These are phyloP conservation scores for Neoarius graeffei DNA, from an alignment of 2,113 vertebrate genomes.

Conservation along the genomic window DNA sequence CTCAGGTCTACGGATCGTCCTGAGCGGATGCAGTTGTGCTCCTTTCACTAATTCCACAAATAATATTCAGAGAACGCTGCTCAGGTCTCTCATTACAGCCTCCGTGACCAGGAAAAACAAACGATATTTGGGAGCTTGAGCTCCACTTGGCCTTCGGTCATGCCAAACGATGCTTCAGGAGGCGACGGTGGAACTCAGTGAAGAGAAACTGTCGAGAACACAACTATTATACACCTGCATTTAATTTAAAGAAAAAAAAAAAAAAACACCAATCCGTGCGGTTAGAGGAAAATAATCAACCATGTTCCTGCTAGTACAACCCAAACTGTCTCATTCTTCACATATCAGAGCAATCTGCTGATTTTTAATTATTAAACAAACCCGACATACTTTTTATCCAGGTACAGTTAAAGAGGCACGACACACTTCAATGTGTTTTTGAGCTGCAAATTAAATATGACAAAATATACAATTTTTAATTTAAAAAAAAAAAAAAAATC, in stretches of 20 bases:
- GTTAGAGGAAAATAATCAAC: not conserved
- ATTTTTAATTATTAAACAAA: not conserved
- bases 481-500: too few relatives aligned
- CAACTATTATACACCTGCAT: not conserved
- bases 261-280: not conserved
- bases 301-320: not conserved
- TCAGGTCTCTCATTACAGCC: conserved; percentile 42
- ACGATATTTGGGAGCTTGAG: conserved; percentile 22
- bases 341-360: not conserved
- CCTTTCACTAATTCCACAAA: conserved; percentile 44
- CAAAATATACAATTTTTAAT: too few relatives aligned
- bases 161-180: conserved; percentile 5
- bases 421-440: too few relatives aligned
- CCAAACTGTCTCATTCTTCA: not conserved
- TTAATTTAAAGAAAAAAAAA: too few relatives aligned
- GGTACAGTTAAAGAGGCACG: not conserved
- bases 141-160: conserved; percentile 35
- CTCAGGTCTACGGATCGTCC: conserved; percentile 12
- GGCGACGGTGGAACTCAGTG: not conserved
- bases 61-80: conserved; percentile 39
- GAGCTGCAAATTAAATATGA: too few relatives aligned
- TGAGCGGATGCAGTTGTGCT: conserved; percentile 24
- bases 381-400: not conserved
- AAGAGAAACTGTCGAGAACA: not conserved
- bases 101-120: conserved; percentile 30